Conservation (phyloP, 1,140 invertebrate genomes). For the Solen grandis region DNA sequence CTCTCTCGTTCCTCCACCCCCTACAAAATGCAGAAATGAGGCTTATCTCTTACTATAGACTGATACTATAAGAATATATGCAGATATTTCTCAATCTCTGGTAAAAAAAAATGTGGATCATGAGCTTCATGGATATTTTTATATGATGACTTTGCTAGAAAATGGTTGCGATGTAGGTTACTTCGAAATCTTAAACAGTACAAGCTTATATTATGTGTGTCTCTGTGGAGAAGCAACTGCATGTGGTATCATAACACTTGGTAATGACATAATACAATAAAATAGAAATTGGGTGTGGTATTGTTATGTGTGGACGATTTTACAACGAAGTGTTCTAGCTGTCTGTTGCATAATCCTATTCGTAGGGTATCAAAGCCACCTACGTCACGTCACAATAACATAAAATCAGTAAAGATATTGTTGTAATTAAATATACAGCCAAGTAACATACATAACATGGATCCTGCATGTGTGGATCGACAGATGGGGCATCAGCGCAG, state of each 20-base stretch:
- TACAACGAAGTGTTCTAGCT: too few relatives aligned
- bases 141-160: background rate
- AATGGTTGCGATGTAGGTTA: background rate
- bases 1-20: constrained; percentile 39
- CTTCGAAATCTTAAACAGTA: background rate
- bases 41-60: background rate
- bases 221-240: too few relatives aligned
- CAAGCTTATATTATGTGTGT: background rate
- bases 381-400: too few relatives aligned
- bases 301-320: too few relatives aligned
- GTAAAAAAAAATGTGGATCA: background rate
- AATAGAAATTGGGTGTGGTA: too few relatives aligned
- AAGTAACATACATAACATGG: constrained; percentile 57
- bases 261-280: too few relatives aligned
- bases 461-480: constrained; percentile 12
- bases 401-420: too few relatives aligned
- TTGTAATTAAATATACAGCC: too few relatives aligned
- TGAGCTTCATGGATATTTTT: background rate
- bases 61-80: background rate
- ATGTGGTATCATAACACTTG: too few relatives aligned
- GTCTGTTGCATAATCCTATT: too few relatives aligned
- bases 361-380: too few relatives aligned
- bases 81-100: background rate
- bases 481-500: constrained; percentile 32
- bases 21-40: background rate